Evolutionary conservation across 2,113 vertebrate species (phyloP).

Genomic region (Gymnocephalus cernua): DNA sequence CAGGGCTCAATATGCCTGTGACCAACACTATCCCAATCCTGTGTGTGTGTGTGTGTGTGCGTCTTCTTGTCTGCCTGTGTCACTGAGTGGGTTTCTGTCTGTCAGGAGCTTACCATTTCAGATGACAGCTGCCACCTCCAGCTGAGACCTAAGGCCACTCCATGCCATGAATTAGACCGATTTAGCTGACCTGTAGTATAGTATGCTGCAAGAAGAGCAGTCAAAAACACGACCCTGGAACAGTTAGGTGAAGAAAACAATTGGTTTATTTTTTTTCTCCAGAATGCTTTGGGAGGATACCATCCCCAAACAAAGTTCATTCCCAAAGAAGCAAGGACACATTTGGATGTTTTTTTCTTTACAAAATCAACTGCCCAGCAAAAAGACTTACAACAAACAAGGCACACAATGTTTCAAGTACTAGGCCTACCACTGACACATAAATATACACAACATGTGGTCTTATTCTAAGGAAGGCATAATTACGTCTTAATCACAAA

Average conservation of each 20-base stretch:
- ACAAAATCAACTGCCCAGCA: constrained; percentile 29
- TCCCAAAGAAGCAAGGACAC: not conserved
- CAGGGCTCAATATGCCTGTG: not conserved
- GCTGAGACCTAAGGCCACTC: constrained; percentile 54
- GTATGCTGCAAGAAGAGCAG: not conserved
- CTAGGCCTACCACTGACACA: constrained; percentile 15
- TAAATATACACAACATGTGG: constrained; percentile 8
- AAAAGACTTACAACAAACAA: constrained; percentile 37
- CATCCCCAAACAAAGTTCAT: not conserved
- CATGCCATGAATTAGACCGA: constrained; percentile 17
- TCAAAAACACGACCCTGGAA: constrained; percentile 28
- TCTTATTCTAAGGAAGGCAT: not conserved
- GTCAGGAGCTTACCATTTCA: constrained; percentile 26
- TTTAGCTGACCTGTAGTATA: constrained; percentile 1
- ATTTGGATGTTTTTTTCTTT: not conserved
- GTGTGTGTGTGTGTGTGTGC: not conserved
- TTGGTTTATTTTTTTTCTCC: constrained; percentile 17
- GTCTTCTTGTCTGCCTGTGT: constrained; percentile 50
- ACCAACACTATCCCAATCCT: not conserved
- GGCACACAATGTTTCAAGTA: constrained; percentile 61
- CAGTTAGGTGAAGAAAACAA: not conserved
- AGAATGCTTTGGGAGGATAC: not conserved
- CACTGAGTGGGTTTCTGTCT: constrained; percentile 57
- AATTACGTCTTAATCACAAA: not conserved
- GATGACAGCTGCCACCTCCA: constrained; percentile 63